These are phyloP conservation scores for Meleagris gallopavo DNA, from an alignment of 2,113 vertebrate genomes.

Conservation along the genomic window DNA sequence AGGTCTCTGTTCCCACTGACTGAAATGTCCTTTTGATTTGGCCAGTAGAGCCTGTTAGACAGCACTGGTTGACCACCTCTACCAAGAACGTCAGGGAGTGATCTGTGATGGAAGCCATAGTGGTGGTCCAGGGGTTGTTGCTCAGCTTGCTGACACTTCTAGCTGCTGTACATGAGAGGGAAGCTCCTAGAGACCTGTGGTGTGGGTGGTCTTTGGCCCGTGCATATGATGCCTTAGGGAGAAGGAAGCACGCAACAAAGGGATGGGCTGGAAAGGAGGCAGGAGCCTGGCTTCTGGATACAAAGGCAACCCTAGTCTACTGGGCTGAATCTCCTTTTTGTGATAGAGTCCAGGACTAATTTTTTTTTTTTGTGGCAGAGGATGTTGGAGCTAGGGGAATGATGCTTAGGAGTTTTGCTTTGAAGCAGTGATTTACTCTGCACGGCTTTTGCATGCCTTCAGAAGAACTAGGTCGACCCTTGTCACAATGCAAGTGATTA, in stretches of 20 bases:
- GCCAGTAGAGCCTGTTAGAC: neutral
- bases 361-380: neutral
- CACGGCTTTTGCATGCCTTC: neutral
- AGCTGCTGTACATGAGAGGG: neutral
- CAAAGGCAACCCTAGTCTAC: neutral
- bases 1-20: neutral
- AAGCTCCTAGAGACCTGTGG: too few species aligned
- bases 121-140: neutral
- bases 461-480: neutral
- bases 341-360: neutral
- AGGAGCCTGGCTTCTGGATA: neutral
- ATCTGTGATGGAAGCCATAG: neutral
- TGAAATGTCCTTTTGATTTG: neutral
- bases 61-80: neutral
- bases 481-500: rapidly evolving
- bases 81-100: neutral
- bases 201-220: neutral
- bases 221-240: neutral
- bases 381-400: neutral
- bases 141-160: neutral
- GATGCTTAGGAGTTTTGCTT: neutral
- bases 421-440: neutral
- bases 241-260: neutral
- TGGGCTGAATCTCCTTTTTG: neutral
- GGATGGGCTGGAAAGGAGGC: neutral